Evolutionary conservation across 2,888 invertebrate genomes (phyloP).

Genomic region (Cephalotes varians): DNA sequence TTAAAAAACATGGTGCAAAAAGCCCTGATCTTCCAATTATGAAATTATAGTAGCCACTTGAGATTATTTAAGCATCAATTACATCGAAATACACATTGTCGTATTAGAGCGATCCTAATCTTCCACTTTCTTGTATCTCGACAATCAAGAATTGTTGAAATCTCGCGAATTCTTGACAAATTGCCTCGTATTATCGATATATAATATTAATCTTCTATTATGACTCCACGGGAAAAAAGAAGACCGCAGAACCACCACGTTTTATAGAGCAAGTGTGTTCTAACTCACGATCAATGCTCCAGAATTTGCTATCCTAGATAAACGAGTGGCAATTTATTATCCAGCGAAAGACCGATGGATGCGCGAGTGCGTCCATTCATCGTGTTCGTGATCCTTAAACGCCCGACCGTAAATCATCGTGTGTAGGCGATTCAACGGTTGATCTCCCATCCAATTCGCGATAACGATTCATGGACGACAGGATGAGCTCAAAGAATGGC

Average conservation of each 20-base stretch:
- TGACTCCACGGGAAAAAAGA: not conserved
- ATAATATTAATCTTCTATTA: slow-evolving; percentile 8
- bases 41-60: not conserved
- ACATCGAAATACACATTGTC: not conserved
- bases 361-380: slow-evolving; percentile 52
- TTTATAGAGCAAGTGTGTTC: not conserved
- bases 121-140: slow-evolving; percentile 8
- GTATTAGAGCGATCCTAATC: not conserved
- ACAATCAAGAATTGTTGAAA: slow-evolving; percentile 21
- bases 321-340: slow-evolving; percentile 60
- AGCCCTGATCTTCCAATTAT: slow-evolving; percentile 32
- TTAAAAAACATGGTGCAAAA: slow-evolving; percentile 22
- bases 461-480: slow-evolving; percentile 62
- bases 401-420: slow-evolving; percentile 63
- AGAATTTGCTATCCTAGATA: slow-evolving; percentile 62
- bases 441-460: slow-evolving; percentile 41
- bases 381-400: slow-evolving; percentile 55
- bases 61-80: not conserved
- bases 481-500: slow-evolving; percentile 57
- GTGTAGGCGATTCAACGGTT: slow-evolving; percentile 22
- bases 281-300: slow-evolving; percentile 40
- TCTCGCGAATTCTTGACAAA: slow-evolving; percentile 47
- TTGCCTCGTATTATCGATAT: slow-evolving; percentile 22
- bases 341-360: slow-evolving; percentile 64
- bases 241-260: not conserved